Evolutionary conservation across 1,140 invertebrate species (phyloP), one percentile per base, ranked within the genome.

Genomic region (Eueides isabella): DNA sequence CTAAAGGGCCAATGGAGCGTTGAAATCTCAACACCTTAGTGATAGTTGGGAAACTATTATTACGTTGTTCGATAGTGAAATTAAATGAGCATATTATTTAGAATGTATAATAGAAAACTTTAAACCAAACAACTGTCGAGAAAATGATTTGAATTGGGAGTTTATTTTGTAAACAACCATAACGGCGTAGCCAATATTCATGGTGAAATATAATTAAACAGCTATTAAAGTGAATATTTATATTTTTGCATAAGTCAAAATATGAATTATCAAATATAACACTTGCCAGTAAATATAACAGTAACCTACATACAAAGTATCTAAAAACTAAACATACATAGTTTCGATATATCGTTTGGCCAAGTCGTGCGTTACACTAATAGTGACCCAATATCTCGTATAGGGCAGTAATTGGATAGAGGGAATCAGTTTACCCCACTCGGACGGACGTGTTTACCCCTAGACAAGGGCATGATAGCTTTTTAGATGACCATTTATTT

Each of bases 391-490:
- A 71, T 76, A 71, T 67, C 65, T 68, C 62, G 44, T 71, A 67
- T 79, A 82, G 87, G 88, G 85, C 80, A 81, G 87, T 92, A 92
- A 92, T 91, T 91, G 91, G 87, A 92, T 92, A 90, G 83, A 88
- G 80, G 73, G 84, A 91, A 91, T 91, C 89, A 91, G 89, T 91
- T 92, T 91, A 88, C 89, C 89, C 88, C 88, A 92, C 88, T 90
- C 84, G 80, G 80, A 89, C 83, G 80, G 80, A 89, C 84, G 85
- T 92, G 83, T 91, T 91, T 92, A 88, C 85, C 87, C 88, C 85
- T 87, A 87, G 88, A 86, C 83, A 85, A 82, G 84, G 84, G 81
- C 82, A 88, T 87, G 80, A 83, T 85, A 80, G 82, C 79, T 87
- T 86, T 76, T 76, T 67, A n/a, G 31, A 71, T 68, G 69, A 72